These are phyloP conservation scores for Leucoraja ocellata DNA, from an alignment of 2,797 vertebrate genomes.

Conservation along the genomic window DNA sequence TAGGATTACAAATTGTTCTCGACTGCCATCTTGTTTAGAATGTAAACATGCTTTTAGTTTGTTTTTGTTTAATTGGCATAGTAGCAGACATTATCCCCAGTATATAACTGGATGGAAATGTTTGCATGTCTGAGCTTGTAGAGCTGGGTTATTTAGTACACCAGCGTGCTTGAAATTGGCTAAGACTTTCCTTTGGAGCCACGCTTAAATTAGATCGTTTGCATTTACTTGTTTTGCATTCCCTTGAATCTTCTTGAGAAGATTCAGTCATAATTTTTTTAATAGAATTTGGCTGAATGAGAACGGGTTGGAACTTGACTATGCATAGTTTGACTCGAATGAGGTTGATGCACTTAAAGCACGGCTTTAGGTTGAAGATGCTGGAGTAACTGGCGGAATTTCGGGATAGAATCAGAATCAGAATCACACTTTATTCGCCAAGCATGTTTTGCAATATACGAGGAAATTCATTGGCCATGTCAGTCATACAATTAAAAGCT, in stretches of 20 bases:
- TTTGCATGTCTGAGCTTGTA: too few relatives aligned
- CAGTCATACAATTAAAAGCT: too few relatives aligned
- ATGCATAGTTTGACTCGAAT: too few relatives aligned
- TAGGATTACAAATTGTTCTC: neutral
- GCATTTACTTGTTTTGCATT: neutral
- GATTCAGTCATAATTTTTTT: neutral
- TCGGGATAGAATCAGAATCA: too few relatives aligned
- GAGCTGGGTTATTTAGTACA: neutral
- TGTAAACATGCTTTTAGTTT: neutral
- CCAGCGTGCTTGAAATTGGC: neutral
- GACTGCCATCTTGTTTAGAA: neutral
- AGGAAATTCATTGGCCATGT: too few relatives aligned
- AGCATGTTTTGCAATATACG: too few relatives aligned
- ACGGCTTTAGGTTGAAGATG: too few relatives aligned
- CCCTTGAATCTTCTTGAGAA: neutral
- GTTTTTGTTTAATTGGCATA: neutral
- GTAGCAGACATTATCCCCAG: neutral
- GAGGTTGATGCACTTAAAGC: too few relatives aligned
- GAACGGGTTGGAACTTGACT: too few relatives aligned
- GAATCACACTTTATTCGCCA: too few relatives aligned
- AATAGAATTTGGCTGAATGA: neutral
- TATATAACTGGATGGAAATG: neutral
- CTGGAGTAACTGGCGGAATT: too few relatives aligned
- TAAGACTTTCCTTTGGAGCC: neutral
- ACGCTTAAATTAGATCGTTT: neutral